Conservation (phyloP, 2,888 invertebrate species). For the Plusia festucae region DNA sequence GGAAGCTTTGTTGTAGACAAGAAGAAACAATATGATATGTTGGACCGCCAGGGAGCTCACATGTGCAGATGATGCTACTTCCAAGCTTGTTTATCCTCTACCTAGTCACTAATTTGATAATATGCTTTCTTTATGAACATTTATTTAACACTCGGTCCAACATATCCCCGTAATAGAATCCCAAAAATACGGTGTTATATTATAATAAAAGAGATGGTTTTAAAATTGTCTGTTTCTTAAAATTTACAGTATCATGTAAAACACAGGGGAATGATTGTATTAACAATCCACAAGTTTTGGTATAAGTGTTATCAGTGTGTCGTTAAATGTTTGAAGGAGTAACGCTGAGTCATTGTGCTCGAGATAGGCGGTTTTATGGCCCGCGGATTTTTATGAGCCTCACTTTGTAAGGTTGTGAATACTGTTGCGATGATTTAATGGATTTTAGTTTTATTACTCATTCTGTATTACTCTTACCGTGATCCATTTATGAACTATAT, state of each 20-base stretch:
- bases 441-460: conserved; percentile 13
- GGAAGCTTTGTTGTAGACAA: no score
- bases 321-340: conserved; percentile 52
- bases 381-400: conserved; percentile 38
- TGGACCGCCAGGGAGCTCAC: no score
- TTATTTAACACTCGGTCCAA: no score
- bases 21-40: no score
- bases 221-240: background rate
- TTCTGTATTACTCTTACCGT: background rate
- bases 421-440: conserved; percentile 10
- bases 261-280: conserved; percentile 38
- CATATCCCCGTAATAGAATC: no score
- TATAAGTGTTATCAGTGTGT: conserved; percentile 39
- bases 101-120: no score
- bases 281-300: conserved; percentile 33
- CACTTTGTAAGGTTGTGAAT: conserved; percentile 13
- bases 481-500: background rate
- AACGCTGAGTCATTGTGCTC: conserved; percentile 35
- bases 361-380: conserved; percentile 34
- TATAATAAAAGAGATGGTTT: no score
- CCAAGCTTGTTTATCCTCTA: no score
- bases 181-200: no score
- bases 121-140: no score
- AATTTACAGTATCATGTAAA: background rate
- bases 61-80: no score